Base-by-base conservation (phyloP, 2,888 invertebrate genomes). In the Drosophila fungiperda region DNA sequence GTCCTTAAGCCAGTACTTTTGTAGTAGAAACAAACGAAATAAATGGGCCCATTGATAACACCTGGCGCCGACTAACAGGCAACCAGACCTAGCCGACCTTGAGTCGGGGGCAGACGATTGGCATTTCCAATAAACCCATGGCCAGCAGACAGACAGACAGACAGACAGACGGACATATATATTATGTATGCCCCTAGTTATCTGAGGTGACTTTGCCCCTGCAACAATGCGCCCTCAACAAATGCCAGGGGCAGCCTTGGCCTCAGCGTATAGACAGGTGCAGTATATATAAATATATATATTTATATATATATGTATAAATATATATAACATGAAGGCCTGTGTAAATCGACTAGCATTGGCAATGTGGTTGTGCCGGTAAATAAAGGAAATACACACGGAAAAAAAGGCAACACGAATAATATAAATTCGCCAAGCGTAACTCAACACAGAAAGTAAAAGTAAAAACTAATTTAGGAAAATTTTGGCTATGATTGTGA, bases 161-260 rank as follows among this genome's bases (percentile, higher is more conserved):
- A 29, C 6, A 29, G 40, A 42, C 42, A 42, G 40, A 15, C 45
- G 15, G 60, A 29, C 48, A 38, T 75, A 52, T 60, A 40, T 26
- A 63, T 75, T 60, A 63, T 80, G 76, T 66, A 71, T 64, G 66
- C 66, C 63, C 71, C 52, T 59, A 77, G 71, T 52, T 78, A 72
- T 80, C 80, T 63, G 64, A 29, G 17, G 55, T 36, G 40, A 15
- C 61, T 66, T 57, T 66, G 45, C 48, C 77, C 74, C 53, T 81
- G 70, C 77, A 72, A 67, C 67, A 83, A 76, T 73, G 86, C 86
- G 82, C 84, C 84, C 84, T 76, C 76, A 87, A 82, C 70, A 66
- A 82, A 87, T 76, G 87, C 73, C 69, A 73, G 79, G 62, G 61
- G 71, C 80, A 85, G 76, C 84, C 84, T 84, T 84, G 89, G 78